Conservation (phyloP, 64 coral and sea anemone genomes). For the Dendronephthya gigantea region DNA sequence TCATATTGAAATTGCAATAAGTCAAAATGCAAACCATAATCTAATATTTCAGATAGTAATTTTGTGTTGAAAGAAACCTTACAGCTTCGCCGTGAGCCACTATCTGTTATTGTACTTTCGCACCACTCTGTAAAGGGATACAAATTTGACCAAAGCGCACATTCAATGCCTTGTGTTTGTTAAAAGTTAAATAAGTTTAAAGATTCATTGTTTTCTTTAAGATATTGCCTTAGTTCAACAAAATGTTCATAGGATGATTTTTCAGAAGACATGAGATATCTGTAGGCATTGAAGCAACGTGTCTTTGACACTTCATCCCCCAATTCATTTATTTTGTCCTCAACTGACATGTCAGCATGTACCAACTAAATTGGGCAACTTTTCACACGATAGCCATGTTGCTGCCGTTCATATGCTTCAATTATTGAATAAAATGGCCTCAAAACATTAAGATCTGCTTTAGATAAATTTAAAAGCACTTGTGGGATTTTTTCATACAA, state of each 20-base stretch:
- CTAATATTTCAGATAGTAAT: constrained; percentile 2
- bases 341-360: background rate
- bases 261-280: background rate
- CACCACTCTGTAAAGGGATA: constrained; percentile 22
- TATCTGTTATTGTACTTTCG: background rate
- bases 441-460: background rate
- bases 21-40: constrained; percentile 33
- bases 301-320: background rate
- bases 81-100: background rate
- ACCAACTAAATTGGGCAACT: background rate
- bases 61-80: constrained; percentile 28
- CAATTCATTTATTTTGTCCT: background rate
- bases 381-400: background rate
- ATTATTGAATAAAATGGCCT: background rate
- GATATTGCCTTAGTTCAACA: background rate
- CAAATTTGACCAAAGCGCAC: constrained; percentile 30
- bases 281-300: background rate
- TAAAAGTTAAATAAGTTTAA: background rate
- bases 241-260: background rate
- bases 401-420: background rate
- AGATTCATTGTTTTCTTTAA: background rate
- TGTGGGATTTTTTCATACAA: background rate
- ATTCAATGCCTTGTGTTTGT: no score
- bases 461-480: background rate
- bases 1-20: constrained; percentile 37